Evolutionary conservation across 2,113 vertebrate species (phyloP).

Genomic region (Geococcyx californianus): DNA sequence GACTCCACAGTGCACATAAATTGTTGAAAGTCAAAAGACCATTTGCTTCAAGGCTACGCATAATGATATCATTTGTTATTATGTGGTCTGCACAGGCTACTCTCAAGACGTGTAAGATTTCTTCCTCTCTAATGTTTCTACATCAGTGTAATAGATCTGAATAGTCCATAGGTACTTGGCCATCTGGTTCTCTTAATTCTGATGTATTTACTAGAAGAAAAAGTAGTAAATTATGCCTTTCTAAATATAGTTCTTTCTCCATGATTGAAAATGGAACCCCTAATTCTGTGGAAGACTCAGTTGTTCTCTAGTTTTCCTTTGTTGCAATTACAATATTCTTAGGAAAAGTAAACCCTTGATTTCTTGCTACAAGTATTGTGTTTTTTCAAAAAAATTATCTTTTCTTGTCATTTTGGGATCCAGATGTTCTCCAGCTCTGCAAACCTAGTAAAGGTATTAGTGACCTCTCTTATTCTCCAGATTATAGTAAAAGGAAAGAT

Average conservation of each 20-base stretch:
- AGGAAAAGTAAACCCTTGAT: neutral
- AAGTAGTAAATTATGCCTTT: neutral
- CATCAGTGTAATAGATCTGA: slow-evolving; percentile 35
- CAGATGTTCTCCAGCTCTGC: neutral
- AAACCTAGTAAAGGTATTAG: neutral
- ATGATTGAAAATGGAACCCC: neutral
- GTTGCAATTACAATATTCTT: neutral
- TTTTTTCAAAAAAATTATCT: neutral
- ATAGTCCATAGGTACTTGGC: neutral
- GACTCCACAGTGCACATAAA: neutral
- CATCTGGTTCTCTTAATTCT: slow-evolving; percentile 31
- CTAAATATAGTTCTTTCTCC: slow-evolving; percentile 7
- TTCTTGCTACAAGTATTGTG: neutral
- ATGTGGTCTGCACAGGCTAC: neutral
- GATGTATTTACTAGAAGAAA: slow-evolving; percentile 28
- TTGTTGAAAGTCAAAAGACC: slow-evolving; percentile 20
- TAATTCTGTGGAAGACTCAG: neutral
- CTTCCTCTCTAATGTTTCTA: slow-evolving; percentile 32
- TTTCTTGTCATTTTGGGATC: neutral
- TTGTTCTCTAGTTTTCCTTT: neutral
- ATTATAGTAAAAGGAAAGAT: neutral
- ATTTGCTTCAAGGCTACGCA: slow-evolving; percentile 1
- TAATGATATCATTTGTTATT: slow-evolving; percentile 49
- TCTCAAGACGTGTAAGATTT: slow-evolving; percentile 17
- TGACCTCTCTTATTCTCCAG: neutral